Evolutionary conservation across 2,797 vertebrate genomes (phyloP).

Genomic region (Hapalemur alaotrensis): DNA sequence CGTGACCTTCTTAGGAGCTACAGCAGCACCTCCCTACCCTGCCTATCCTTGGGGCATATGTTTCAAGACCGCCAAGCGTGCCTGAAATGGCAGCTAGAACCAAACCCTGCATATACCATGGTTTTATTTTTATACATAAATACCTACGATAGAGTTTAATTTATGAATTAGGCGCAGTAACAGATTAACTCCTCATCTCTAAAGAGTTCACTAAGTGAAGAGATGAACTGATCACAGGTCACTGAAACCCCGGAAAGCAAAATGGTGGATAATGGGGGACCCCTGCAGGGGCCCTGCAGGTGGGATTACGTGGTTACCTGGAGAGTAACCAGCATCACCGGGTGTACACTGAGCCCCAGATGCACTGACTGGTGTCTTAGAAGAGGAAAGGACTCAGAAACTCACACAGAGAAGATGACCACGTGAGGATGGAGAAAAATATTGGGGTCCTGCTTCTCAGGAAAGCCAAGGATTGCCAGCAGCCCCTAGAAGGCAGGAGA

Average conservation of each 20-base stretch:
- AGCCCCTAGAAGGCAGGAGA: background rate
- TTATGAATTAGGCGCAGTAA: background rate
- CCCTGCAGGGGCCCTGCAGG: no score
- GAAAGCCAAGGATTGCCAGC: rapidly evolving
- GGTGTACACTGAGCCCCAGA: no score
- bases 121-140: background rate
- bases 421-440: rapidly evolving
- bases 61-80: background rate
- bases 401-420: background rate
- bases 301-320: no score
- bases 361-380: background rate
- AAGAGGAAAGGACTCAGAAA: background rate
- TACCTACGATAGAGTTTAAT: background rate
- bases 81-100: background rate
- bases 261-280: no score
- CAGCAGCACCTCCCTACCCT: background rate
- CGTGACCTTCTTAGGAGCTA: background rate
- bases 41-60: background rate
- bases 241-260: background rate
- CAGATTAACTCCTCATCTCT: background rate
- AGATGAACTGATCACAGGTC: background rate
- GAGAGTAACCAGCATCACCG: rapidly evolving
- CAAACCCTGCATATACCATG: background rate
- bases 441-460: background rate
- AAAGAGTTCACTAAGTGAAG: background rate